Evolutionary conservation across 1,140 invertebrate species (phyloP), one percentile per base, ranked within the genome.

Genomic region (Physella acuta): DNA sequence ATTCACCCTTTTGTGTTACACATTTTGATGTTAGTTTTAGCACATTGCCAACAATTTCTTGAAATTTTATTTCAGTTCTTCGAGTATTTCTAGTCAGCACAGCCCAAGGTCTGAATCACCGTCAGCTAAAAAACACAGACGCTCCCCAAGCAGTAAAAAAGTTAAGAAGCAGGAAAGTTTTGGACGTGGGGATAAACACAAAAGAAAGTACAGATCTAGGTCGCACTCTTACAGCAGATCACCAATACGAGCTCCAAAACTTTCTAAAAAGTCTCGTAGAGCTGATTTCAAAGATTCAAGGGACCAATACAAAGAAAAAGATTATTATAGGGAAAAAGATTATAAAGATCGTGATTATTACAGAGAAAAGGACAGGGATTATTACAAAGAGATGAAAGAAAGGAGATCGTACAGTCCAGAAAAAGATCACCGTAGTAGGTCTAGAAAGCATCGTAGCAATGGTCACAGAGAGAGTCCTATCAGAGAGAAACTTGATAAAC

Each of bases 401-500:
- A 76, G 74, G 31, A 74, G 74, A 4, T 73, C 72, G 3, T 76
- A 81, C 71, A 59, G 72, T 33, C 74, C 78, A 52, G 74, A 73
- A 11, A 78, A 78, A 34, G 79, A 82, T 28, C 74, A 71, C 39
- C 72, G 64, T 28, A 71, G 67, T 28, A 44, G 62, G 3, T 73
- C 76, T 26, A 51, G 72, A 3, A 82, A 80, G 73, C 75, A 80
- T 33, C 73, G 75, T 31, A 68, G 66, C 39, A 74, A 76, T 37
- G 76, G 75, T 34, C 79, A 80, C 51, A 39, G 73, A 3, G 74
- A 76, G 36, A 74, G 71, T 55, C 76, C 78, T 20, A 62, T 75
- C 14, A 61, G 72, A 16, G 75, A 76, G 26, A 76, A 76, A 28
- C 75, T 78, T 53, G 78, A 79, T 39, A 77, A 77, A 67, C 73